Evolutionary conservation across 2,888 invertebrate species (phyloP).

Genomic region (Nephrotoma guestfalica): DNA sequence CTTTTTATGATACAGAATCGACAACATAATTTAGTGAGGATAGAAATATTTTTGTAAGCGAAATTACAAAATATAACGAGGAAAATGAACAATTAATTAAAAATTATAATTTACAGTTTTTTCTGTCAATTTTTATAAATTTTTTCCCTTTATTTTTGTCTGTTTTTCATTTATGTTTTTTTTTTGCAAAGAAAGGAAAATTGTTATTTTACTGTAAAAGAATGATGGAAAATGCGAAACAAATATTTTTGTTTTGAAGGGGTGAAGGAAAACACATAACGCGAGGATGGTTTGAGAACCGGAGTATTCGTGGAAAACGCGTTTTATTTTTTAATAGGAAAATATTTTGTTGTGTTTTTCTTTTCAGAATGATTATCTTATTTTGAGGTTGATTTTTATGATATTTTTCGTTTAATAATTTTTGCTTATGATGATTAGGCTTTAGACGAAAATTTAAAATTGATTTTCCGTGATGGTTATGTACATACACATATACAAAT

Average conservation of each 20-base stretch:
- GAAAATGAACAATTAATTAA: background rate
- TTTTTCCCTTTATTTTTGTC: background rate
- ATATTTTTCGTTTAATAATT: background rate
- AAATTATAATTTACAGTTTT: background rate
- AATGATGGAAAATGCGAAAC: background rate
- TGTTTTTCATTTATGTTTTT: no score
- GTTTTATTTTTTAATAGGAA: background rate
- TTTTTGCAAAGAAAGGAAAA: background rate
- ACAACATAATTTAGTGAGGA: background rate
- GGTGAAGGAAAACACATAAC: background rate
- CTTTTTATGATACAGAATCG: background rate
- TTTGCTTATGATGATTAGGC: background rate
- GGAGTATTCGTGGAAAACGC: background rate
- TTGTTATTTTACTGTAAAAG: background rate
- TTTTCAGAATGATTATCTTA: background rate
- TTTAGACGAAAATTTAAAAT: background rate
- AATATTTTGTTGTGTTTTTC: background rate
- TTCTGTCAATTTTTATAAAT: background rate
- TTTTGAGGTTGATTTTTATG: background rate
- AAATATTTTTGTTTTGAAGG: background rate
- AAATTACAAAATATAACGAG: background rate
- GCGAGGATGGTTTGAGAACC: background rate
- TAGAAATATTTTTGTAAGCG: background rate
- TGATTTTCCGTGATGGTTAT: background rate
- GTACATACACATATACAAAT: background rate